Base-by-base conservation (phyloP, 2,113 vertebrate genomes). In the Poeciliopsis turrubarensis region DNA sequence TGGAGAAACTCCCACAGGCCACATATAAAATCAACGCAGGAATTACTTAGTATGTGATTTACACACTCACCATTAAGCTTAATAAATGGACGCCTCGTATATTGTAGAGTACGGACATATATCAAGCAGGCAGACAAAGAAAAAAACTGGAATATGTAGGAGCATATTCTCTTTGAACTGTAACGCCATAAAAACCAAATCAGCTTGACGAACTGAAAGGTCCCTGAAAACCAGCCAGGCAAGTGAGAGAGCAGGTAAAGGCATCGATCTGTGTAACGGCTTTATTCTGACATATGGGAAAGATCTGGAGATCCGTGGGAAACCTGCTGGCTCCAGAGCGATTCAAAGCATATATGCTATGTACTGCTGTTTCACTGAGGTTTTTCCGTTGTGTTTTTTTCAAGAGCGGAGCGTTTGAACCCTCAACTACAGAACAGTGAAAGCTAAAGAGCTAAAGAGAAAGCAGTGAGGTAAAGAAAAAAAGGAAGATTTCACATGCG, bases 281-380 rank as follows among this genome's bases (percentile, higher is more conserved):
- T 80, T 78, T 10, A 57, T 57, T 73, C 81, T 17, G 26, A 77
- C 86, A 90, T 80, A 81, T 90, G 90, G 88, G 70, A 89, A 85
- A 84, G 57, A 83, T 83, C 77, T 86, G 30, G 5, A 71, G 44
- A 75, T 72, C 70, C 67, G 65, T 83, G 86, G 78, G 85, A 91
- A 87, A 73, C 62, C 60, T 60, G 29, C 76, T 41, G 70, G 69
- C 29, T 64, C 65, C 41, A 79, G 65, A 72, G 19, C 68, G 13
- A 37, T 72, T 77, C 26, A 47, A 61, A 70, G 69, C 57, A 72
- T 62, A 68, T 63, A 77, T 61, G 65, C 64, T 69, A 34, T 68
- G 66, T 34, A 29, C 66, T 31, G 63, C 30, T 15, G 57, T 61
- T 91, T 80, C 67, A 81, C 72, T 68, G 72, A 75, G 75, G 81